Percentiles rank a stretch among this genome's conserved stretches.
Conservation (phyloP, 2,113 vertebrate genomes). For the Coptodon rendalli region DNA sequence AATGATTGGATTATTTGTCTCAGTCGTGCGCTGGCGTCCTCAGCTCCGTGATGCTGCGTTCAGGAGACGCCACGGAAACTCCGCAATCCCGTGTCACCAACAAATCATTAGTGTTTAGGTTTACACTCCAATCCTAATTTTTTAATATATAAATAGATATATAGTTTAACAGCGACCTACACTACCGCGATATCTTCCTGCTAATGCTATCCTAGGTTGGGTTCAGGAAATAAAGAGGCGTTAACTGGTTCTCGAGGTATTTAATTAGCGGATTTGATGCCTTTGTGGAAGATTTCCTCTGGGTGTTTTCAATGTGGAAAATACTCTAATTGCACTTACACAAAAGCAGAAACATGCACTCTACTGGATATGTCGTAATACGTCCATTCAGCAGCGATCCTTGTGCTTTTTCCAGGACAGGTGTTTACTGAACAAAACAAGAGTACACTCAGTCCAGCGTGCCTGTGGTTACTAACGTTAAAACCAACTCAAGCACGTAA, state of each 20-base stretch:
- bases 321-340: neutral
- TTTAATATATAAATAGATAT: neutral
- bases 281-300: neutral
- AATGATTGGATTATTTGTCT: slow-evolving; percentile 53
- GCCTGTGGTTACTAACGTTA: neutral
- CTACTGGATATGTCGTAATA: neutral
- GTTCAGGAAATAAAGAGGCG: neutral
- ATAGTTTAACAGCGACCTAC: neutral
- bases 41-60: slow-evolving; percentile 14
- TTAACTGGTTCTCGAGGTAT: neutral
- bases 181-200: neutral
- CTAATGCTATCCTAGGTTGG: neutral
- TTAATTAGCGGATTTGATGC: neutral
- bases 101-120: neutral
- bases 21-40: slow-evolving; percentile 6
- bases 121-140: neutral
- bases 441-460: neutral
- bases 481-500: neutral
- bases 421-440: neutral
- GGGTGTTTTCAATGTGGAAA: neutral
- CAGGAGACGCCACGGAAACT: neutral
- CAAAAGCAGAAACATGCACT: neutral
- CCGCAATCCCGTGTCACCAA: neutral
- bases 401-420: neutral
- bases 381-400: neutral